Evolutionary conservation across 2,113 vertebrate genomes (phyloP).

Genomic region (Natator depressus): DNA sequence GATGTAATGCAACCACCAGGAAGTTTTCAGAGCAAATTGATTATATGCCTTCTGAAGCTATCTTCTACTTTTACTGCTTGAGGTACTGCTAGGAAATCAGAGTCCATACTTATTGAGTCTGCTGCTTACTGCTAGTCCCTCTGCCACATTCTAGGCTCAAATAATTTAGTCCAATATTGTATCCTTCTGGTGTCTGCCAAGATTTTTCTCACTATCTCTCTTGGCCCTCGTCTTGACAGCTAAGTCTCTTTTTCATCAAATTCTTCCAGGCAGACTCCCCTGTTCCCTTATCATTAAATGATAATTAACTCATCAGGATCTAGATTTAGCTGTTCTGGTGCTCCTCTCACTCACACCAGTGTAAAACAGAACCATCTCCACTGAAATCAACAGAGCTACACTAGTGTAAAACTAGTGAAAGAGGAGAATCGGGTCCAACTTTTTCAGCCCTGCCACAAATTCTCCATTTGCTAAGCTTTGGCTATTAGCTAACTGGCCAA

Average conservation of each 20-base stretch:
- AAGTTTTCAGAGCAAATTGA: not conserved
- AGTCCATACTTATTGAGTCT: not conserved
- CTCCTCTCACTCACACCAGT: not conserved
- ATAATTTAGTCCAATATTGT: not conserved
- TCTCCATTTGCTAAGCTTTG: not conserved
- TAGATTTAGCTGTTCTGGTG: not conserved
- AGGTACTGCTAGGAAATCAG: not conserved
- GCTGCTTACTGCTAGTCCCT: not conserved
- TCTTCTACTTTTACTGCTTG: not conserved
- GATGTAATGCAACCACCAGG: not conserved
- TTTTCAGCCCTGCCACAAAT: not conserved
- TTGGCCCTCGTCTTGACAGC: not conserved
- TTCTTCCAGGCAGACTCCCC: not conserved
- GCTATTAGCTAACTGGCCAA: not conserved
- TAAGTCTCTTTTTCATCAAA: not conserved
- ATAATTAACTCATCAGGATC: not conserved
- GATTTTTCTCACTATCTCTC: not conserved
- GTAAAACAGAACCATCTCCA: not conserved
- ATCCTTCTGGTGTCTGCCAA: not conserved
- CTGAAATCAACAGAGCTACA: not conserved
- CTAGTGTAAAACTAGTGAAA: not conserved
- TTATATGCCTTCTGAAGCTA: not conserved
- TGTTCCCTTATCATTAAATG: not conserved
- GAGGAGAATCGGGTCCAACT: not conserved
- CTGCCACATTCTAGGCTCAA: not conserved